These are phyloP conservation scores for Mormyrus lacerda DNA, from an alignment of 2,113 vertebrate genomes.

Conservation along the genomic window DNA sequence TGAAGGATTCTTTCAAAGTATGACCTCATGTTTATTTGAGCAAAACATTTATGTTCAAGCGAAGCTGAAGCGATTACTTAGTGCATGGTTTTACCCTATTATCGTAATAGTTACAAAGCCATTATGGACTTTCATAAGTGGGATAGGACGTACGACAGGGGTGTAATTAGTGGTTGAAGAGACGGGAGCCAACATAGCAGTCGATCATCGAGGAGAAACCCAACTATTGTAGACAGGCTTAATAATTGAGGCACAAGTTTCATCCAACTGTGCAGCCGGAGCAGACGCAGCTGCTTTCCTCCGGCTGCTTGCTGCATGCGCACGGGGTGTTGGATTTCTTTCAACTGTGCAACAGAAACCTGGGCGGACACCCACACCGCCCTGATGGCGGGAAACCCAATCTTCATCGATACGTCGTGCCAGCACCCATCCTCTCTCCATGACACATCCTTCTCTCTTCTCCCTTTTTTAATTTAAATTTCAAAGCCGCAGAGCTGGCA, in stretches of 20 bases:
- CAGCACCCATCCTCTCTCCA: conserved; percentile 37
- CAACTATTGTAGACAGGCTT: conserved; percentile 19
- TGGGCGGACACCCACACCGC: conserved; percentile 3
- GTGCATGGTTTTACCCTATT: conserved; percentile 29
- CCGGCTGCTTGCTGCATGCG: conserved; percentile 35
- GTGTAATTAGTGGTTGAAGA: conserved; percentile 48
- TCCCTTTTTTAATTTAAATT: conserved; percentile 1
- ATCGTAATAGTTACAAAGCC: conserved; percentile 37
- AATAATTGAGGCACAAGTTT: conserved; percentile 42
- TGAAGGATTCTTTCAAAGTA: neutral
- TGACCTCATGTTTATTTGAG: neutral
- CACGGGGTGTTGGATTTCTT: conserved; percentile 63
- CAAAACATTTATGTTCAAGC: conserved; percentile 24
- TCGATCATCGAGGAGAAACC: conserved; percentile 7
- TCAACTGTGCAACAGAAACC: conserved; percentile 57
- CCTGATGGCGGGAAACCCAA: conserved; percentile 46
- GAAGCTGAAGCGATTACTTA: conserved; percentile 10
- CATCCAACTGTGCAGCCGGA: neutral
- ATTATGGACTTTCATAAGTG: conserved; percentile 32
- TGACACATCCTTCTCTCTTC: neutral
- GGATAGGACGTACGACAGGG: conserved; percentile 17
- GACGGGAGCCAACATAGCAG: conserved; percentile 43
- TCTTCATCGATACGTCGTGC: conserved; percentile 58
- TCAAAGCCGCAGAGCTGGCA: neutral
- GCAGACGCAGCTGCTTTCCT: neutral